Evolutionary conservation across 2,888 invertebrate species (phyloP).

Genomic region (Physocephala rufipes): DNA sequence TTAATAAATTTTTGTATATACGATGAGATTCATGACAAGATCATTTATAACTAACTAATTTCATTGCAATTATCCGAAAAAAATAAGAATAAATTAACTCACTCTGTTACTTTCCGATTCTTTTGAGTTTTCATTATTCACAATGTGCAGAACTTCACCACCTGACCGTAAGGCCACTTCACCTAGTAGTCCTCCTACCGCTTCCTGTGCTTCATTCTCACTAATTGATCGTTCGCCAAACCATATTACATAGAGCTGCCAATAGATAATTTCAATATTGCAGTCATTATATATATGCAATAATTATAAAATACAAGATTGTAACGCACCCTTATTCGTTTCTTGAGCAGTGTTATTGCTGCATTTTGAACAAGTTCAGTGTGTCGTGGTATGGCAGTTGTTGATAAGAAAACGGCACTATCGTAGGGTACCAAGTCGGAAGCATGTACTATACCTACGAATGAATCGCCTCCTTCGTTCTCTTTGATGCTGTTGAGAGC

Average conservation of each 20-base stretch:
- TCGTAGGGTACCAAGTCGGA: constrained; percentile 72
- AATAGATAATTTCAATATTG: constrained; percentile 25
- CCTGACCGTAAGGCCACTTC: constrained; percentile 66
- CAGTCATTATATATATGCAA: background rate
- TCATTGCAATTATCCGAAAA: background rate
- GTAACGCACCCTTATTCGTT: constrained; percentile 66
- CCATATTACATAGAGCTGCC: constrained; percentile 67
- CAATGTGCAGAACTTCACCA: constrained; percentile 66
- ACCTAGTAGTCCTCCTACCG: constrained; percentile 64
- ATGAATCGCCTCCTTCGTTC: constrained; percentile 68
- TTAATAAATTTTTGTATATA: background rate
- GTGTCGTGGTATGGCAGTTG: constrained; percentile 70
- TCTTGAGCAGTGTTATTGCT: constrained; percentile 64
- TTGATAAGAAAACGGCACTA: constrained; percentile 72
- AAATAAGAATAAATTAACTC: constrained; percentile 48
- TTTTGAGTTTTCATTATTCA: constrained; percentile 61
- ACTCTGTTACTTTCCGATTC: constrained; percentile 63
- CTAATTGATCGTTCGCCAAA: constrained; percentile 64
- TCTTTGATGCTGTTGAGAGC: constrained; percentile 64
- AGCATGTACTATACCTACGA: constrained; percentile 71
- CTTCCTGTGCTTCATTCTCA: constrained; percentile 64
- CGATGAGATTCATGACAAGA: background rate
- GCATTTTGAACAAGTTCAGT: constrained; percentile 66
- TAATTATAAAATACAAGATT: background rate
- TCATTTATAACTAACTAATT: background rate